phyloP scores from a whole-genome alignment of 2,797 vertebrate genomes.

The Acrossocheilus fasciatus region DNA sequence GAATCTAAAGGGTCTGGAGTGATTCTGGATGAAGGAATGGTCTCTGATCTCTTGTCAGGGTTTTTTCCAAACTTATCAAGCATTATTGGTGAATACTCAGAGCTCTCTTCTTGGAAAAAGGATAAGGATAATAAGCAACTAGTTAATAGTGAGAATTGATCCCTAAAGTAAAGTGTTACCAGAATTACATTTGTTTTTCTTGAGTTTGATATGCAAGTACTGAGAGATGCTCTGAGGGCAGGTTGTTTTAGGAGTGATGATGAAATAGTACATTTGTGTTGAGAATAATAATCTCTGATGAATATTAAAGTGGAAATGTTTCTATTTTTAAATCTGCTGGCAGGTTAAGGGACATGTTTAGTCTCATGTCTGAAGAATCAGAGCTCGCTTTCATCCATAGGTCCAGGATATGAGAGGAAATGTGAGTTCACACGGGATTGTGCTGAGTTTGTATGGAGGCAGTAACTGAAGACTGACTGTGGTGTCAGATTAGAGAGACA shows the following conservation, averaged over 20 bases:
- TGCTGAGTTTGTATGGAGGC: constrained; percentile 10
- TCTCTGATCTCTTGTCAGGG: too few species aligned
- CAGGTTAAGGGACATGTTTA: not conserved
- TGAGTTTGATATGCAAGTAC: not conserved
- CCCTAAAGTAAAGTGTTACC: not conserved
- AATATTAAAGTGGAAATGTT: constrained; percentile 10
- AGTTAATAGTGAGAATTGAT: not conserved
- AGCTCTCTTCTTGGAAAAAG: too few species aligned
- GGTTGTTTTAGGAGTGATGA: not conserved
- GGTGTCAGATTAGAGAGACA: not conserved
- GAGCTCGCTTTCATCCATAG: not conserved
- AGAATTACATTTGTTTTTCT: not conserved
- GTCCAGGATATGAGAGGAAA: constrained; percentile 13
- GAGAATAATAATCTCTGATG: not conserved
- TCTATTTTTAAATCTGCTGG: not conserved
- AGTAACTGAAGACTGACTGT: constrained; percentile 5
- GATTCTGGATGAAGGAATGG: too few species aligned
- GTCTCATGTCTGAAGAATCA: not conserved
- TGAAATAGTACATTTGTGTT: not conserved
- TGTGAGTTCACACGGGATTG: constrained; percentile 19
- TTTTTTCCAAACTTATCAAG: too few species aligned
- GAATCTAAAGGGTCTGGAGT: too few species aligned
- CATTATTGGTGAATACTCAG: too few species aligned
- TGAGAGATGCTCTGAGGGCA: not conserved
- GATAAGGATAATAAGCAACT: too few species aligned